Percentiles rank a stretch among this genome's conserved stretches.
These are phyloP conservation scores for Megaptera novaeangliae DNA, from an alignment of 2,113 vertebrate species.

Conservation along the genomic window DNA sequence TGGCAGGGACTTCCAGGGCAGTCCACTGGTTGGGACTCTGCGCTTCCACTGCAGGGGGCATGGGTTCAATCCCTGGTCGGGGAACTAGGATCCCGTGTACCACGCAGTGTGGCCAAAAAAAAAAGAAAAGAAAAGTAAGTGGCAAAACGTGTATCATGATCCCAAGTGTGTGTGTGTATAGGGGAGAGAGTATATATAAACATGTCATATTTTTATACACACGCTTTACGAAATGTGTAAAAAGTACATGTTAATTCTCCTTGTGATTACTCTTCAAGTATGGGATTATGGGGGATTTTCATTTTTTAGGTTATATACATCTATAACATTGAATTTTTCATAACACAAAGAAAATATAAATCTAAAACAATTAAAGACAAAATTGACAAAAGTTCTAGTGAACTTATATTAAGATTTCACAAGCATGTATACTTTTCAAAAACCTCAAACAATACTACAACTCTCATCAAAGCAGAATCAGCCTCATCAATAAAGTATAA, in stretches of 20 bases:
- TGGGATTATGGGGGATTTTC: not conserved
- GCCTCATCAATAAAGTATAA: slow-evolving; percentile 25
- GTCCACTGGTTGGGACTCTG: too few relatives aligned
- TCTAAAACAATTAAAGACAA: not conserved
- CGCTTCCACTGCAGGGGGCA: too few relatives aligned
- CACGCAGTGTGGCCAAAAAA: too few relatives aligned
- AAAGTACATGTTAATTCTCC: not conserved
- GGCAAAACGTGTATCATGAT: not conserved
- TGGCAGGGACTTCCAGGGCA: not conserved
- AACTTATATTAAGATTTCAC: not conserved
- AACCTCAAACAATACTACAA: slow-evolving; percentile 21
- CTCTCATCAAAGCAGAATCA: slow-evolving; percentile 31
- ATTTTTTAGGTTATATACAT: not conserved
- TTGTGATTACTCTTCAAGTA: not conserved
- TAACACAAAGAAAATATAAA: not conserved
- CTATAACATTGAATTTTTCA: not conserved
- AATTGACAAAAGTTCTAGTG: not conserved
- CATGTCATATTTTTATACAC: not conserved
- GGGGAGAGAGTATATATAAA: not conserved
- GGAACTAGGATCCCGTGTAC: too few relatives aligned
- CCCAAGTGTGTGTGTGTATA: not conserved
- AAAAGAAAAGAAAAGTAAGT: not conserved
- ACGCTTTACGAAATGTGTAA: not conserved
- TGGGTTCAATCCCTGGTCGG: too few relatives aligned
- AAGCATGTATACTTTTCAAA: not conserved